Evolutionary conservation across 2,797 vertebrate species (phyloP).

Genomic region (Zalophus californianus): DNA sequence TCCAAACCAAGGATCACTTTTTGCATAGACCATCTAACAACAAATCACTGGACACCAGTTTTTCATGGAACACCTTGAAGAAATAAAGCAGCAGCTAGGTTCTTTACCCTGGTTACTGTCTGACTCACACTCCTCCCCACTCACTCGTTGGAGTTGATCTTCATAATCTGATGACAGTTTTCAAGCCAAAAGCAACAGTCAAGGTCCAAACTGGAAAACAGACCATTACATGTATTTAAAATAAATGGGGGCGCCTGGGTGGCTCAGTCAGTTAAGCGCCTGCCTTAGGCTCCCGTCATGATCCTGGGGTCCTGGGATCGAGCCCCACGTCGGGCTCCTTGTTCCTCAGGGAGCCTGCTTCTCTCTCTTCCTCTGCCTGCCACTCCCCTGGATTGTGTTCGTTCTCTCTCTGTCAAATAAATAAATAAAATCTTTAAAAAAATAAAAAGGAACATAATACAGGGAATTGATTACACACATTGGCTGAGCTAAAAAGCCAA

Average conservation of each 20-base stretch:
- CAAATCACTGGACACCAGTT: neutral
- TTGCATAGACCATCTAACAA: neutral
- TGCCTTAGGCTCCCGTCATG: no score
- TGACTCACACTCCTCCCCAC: neutral
- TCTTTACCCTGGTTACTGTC: neutral
- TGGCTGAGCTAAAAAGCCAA: neutral
- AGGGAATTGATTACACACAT: neutral
- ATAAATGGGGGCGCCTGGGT: no score
- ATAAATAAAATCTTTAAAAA: neutral
- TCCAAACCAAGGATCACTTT: neutral
- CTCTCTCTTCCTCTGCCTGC: no score
- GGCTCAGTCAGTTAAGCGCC: no score
- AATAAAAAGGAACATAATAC: neutral
- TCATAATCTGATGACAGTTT: slow-evolving; percentile 8
- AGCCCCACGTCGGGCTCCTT: no score
- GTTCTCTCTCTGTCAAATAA: no score
- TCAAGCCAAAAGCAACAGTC: neutral
- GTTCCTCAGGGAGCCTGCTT: no score
- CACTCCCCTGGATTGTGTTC: no score
- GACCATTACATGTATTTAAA: neutral
- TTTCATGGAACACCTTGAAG: neutral
- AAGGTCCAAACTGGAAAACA: neutral
- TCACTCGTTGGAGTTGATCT: neutral
- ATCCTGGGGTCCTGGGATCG: no score
- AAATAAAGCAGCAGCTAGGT: neutral